Conservation (phyloP, 2,797 vertebrate genomes). For the Rallus crepitans region DNA sequence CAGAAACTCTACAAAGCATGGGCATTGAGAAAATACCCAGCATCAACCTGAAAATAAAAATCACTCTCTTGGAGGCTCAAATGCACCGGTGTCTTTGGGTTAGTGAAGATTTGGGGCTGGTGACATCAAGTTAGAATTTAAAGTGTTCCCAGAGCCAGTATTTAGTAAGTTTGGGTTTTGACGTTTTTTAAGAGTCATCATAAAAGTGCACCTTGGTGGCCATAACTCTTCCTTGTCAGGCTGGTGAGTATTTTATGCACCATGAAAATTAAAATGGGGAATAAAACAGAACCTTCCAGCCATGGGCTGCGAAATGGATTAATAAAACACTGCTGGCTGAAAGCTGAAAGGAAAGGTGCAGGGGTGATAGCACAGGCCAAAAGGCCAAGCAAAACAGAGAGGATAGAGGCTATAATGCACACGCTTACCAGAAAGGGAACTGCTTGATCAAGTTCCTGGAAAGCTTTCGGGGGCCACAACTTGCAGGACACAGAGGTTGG, state of each 20-base stretch:
- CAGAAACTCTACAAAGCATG: background rate
- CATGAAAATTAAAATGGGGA: constrained; percentile 70
- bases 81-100: background rate
- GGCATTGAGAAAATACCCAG: background rate
- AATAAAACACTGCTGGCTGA: constrained; percentile 43
- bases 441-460: background rate
- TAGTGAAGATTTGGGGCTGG: constrained; percentile 49
- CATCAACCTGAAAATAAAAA: background rate
- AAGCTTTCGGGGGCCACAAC: background rate
- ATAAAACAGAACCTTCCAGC: constrained; percentile 61
- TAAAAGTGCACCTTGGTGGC: constrained; percentile 56
- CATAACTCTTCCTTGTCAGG: constrained; percentile 71
- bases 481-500: background rate
- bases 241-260: constrained; percentile 64
- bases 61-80: background rate
- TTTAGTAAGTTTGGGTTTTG: constrained; percentile 62
- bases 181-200: constrained; percentile 59
- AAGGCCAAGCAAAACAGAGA: background rate
- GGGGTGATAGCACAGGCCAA: background rate
- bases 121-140: constrained; percentile 43
- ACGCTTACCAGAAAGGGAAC: background rate
- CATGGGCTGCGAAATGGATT: constrained; percentile 37
- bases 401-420: background rate
- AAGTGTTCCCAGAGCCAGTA: constrained; percentile 46
- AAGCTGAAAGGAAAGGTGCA: constrained; percentile 11